Evolutionary conservation across 2,797 vertebrate genomes (phyloP).

Genomic region (Acanthiza pusilla): DNA sequence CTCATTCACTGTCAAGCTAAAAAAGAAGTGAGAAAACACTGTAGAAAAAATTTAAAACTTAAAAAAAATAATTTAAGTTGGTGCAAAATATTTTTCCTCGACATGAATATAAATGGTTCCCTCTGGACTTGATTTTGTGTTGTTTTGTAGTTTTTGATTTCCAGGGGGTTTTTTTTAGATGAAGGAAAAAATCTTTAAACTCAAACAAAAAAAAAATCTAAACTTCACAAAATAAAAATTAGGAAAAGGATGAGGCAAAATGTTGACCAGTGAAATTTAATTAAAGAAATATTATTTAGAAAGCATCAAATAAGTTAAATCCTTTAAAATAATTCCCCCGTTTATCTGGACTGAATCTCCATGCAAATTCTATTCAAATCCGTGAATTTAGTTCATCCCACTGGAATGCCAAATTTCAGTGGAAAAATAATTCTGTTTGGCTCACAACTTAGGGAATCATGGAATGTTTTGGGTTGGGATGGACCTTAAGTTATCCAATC

Average conservation of each 20-base stretch:
- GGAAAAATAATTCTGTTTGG: neutral
- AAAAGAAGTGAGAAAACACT: neutral
- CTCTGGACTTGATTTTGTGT: neutral
- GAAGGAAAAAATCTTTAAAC: neutral
- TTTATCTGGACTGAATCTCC: neutral
- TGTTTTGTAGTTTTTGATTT: neutral
- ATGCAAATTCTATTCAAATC: neutral
- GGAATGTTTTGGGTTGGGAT: neutral
- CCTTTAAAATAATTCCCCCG: neutral
- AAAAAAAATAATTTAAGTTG: neutral
- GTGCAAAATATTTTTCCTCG: neutral
- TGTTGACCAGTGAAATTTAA: neutral
- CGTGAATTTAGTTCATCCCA: neutral
- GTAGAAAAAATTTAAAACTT: neutral
- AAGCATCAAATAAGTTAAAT: neutral
- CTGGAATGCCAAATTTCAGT: neutral
- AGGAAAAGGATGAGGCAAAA: neutral
- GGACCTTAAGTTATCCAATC: neutral
- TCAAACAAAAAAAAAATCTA: neutral
- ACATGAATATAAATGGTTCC: neutral
- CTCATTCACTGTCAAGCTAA: neutral
- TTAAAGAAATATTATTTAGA: neutral
- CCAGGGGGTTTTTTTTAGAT: neutral
- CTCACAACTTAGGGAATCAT: neutral
- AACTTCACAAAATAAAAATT: neutral